phyloP scores from a whole-genome alignment of 2,888 invertebrate species.

The Acanthosepion lycidas region DNA sequence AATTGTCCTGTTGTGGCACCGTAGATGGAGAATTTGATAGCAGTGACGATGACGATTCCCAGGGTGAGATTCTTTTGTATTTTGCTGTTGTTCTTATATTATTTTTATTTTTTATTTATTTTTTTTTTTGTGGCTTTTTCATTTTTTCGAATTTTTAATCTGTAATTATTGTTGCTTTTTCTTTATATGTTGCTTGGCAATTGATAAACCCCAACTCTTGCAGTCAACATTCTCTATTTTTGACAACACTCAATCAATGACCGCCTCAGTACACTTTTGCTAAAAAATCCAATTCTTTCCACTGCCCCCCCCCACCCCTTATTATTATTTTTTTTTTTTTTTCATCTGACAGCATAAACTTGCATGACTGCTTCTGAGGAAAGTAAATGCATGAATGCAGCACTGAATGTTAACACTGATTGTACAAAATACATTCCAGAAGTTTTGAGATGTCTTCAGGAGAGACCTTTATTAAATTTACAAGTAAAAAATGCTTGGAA shows the following conservation, averaged over 20 bases:
- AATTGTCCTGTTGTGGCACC: not conserved
- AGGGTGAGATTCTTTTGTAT: conserved; percentile 8
- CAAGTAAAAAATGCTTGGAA: too few relatives aligned
- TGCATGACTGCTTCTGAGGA: not conserved
- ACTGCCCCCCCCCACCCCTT: not conserved
- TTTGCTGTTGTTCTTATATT: not conserved
- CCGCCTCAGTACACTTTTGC: not conserved
- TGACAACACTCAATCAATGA: not conserved
- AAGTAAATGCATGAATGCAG: not conserved
- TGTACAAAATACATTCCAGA: too few relatives aligned
- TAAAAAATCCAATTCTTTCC: not conserved
- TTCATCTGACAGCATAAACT: not conserved
- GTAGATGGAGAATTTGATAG: conserved; percentile 18
- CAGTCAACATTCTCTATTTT: not conserved
- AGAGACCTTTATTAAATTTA: too few relatives aligned
- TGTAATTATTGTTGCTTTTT: not conserved
- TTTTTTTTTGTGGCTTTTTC: not conserved
- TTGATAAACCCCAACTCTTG: not conserved
- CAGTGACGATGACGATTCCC: conserved; percentile 41
- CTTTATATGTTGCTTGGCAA: not conserved
- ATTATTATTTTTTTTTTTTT: not conserved
- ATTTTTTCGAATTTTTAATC: not conserved
- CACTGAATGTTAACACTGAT: not conserved
- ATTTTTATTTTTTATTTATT: not conserved
- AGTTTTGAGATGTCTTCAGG: too few relatives aligned